Evolutionary conservation across 2,888 invertebrate genomes (phyloP), one percentile per base, ranked within the genome.

Genomic region (Ganaspis brasiliensis): DNA sequence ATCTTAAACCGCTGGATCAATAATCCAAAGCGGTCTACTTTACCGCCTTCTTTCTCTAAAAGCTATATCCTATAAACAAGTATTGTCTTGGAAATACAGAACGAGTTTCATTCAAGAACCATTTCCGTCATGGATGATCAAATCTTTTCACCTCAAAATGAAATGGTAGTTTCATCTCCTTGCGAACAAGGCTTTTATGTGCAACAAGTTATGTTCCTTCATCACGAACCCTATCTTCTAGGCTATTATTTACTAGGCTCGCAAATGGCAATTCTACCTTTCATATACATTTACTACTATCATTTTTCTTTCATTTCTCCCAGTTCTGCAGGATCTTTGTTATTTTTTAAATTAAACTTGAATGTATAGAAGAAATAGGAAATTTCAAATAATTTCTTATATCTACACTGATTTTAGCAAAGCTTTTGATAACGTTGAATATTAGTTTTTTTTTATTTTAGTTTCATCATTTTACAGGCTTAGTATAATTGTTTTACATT

Each of bases 21-120:
- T 67, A 67, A 45, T 67, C 67, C 67, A 67, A 63, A 67, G 67
- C 67, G 67, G 40, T 67, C 67, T 67, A 67, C 40, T 67, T 67
- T 67, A 21, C 24, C 45, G 67, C 21, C 9, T 45, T 67, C 45
- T 67, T 67, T 45, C 45, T 67, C 67, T 67, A 67, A 67, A 45
- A 67, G 67, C n/a, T 67, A 67, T 67, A 67, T 67, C 67, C 67
- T 67, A 67, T 67, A 67, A 67, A 67, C 67, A 67, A 67, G 67
- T 45, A 67, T 45, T 67, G 67, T 67, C 67, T 67, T 67, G 24
- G 14, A 67, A 67, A 67, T 45, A 45, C 24, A 21, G 40, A 67
- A 67, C 24, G 67, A 45, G 67, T 67, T 67, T 45, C 67, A 67
- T 67, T 67, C 67, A 45, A 67, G 67, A 67, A 67, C 67, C 67